Evolutionary conservation across 1,140 invertebrate genomes (phyloP).

Genomic region (Metopolophium dirhodum): DNA sequence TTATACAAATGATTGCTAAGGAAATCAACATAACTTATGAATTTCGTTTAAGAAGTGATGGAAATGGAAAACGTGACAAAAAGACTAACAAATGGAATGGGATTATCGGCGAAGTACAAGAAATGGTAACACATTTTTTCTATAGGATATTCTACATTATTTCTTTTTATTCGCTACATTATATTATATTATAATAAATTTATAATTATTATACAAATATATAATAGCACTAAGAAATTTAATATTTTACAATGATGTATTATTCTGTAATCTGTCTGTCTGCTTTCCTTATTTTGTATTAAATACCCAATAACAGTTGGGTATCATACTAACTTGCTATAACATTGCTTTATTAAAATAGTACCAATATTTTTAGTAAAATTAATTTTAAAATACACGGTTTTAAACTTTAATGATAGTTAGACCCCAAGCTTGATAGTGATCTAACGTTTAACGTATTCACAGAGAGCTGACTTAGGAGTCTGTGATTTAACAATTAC

Average conservation of each 20-base stretch:
- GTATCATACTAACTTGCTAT: too few relatives aligned
- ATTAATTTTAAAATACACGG: neutral
- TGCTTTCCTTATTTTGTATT: too few relatives aligned
- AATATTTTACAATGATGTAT: too few relatives aligned
- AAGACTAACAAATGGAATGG: constrained; percentile 84
- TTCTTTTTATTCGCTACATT: too few relatives aligned
- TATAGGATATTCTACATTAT: neutral
- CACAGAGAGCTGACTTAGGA: constrained; percentile 87
- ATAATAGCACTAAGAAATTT: too few relatives aligned
- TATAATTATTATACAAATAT: too few relatives aligned
- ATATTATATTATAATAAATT: too few relatives aligned
- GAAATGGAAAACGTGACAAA: constrained; percentile 75
- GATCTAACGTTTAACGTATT: constrained; percentile 57
- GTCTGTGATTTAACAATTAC: constrained; percentile 94
- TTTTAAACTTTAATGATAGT: neutral
- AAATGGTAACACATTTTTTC: constrained; percentile 68
- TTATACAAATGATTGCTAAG: constrained; percentile 77
- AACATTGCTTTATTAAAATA: neutral
- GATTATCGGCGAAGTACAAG: constrained; percentile 80
- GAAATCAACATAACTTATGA: constrained; percentile 79
- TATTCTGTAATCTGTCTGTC: too few relatives aligned
- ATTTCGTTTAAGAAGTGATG: constrained; percentile 69
- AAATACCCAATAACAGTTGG: too few relatives aligned
- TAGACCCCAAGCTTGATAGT: neutral
- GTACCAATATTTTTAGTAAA: neutral